A percentile compares a stretch with the other conserved stretches of the same genome.
Evolutionary conservation across 2,888 invertebrate genomes (phyloP).

Genomic region (Buathra laborator): DNA sequence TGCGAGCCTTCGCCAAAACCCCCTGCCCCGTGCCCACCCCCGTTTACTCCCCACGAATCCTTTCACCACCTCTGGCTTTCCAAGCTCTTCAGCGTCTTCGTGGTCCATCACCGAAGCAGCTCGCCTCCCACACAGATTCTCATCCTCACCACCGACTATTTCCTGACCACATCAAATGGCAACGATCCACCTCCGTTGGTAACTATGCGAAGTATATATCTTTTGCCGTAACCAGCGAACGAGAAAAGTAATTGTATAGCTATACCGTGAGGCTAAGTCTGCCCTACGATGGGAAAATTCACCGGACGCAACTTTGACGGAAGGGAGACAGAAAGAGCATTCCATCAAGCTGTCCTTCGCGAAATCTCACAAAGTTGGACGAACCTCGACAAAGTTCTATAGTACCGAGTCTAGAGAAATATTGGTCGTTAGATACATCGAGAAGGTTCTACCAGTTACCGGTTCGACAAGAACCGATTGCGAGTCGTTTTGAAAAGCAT

Average conservation of each 20-base stretch:
- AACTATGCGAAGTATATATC: conserved; percentile 77
- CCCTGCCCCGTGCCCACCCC: conserved; percentile 30
- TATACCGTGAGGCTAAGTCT: conserved; percentile 12
- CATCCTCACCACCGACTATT: conserved; percentile 37
- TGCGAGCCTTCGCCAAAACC: conserved; percentile 23
- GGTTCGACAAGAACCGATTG: conserved; percentile 7
- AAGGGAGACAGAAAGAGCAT: conserved; percentile 38
- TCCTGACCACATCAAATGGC: conserved; percentile 80
- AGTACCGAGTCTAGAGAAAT: not conserved
- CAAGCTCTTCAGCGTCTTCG: conserved; percentile 38
- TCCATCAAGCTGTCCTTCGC: conserved; percentile 32
- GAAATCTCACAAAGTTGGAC: conserved; percentile 32
- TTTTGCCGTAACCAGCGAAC: conserved; percentile 46
- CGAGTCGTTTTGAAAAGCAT: not conserved
- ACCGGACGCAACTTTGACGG: conserved; percentile 39
- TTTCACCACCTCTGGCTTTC: conserved; percentile 20
- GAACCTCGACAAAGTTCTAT: conserved; percentile 5
- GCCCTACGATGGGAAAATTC: conserved; percentile 19
- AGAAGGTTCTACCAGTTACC: not conserved
- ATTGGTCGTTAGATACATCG: not conserved
- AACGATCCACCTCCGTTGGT: conserved; percentile 50
- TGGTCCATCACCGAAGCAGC: conserved; percentile 25
- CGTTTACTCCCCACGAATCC: conserved; percentile 23
- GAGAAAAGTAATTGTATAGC: conserved; percentile 34
- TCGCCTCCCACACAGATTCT: conserved; percentile 19